These are phyloP conservation scores for Xerus rutilus DNA, from an alignment of 2,797 vertebrate genomes.

Conservation along the genomic window DNA sequence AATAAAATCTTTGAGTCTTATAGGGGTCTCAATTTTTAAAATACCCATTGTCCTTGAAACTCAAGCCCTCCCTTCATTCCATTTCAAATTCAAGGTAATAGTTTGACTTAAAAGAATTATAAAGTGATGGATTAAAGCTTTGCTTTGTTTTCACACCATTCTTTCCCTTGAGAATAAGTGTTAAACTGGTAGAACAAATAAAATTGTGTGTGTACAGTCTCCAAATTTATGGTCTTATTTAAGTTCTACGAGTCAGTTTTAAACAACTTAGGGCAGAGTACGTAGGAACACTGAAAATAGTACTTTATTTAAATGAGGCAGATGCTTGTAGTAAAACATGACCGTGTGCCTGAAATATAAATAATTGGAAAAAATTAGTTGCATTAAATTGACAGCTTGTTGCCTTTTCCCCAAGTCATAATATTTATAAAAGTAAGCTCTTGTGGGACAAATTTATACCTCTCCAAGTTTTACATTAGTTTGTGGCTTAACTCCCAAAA, in stretches of 20 bases:
- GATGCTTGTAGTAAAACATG: conserved; percentile 64
- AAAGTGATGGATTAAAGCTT: conserved; percentile 6
- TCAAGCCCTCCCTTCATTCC: background rate
- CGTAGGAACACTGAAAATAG: conserved; percentile 64
- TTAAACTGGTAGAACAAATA: conserved; percentile 61
- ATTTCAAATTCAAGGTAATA: conserved; percentile 51
- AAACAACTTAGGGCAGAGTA: conserved; percentile 24
- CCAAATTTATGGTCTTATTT: conserved; percentile 57
- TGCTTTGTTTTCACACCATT: conserved; percentile 41
- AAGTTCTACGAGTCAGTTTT: conserved; percentile 61
- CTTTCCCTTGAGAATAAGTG: background rate
- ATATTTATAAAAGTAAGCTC: conserved; percentile 69
- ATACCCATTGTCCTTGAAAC: background rate
- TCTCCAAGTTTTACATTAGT: conserved; percentile 53
- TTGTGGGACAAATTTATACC: conserved; percentile 20
- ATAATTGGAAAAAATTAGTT: conserved; percentile 72
- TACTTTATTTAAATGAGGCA: conserved; percentile 71
- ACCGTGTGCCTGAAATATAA: conserved; percentile 67
- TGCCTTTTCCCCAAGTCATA: conserved; percentile 58
- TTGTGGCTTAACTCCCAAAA: conserved; percentile 43
- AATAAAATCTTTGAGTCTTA: conserved; percentile 20
- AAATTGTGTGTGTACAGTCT: conserved; percentile 43
- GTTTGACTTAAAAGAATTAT: background rate
- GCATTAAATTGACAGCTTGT: conserved; percentile 62
- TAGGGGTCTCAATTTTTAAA: conserved; percentile 27